Conservation (phyloP, 2,113 vertebrate genomes). For the Chinchilla lanigera region DNA sequence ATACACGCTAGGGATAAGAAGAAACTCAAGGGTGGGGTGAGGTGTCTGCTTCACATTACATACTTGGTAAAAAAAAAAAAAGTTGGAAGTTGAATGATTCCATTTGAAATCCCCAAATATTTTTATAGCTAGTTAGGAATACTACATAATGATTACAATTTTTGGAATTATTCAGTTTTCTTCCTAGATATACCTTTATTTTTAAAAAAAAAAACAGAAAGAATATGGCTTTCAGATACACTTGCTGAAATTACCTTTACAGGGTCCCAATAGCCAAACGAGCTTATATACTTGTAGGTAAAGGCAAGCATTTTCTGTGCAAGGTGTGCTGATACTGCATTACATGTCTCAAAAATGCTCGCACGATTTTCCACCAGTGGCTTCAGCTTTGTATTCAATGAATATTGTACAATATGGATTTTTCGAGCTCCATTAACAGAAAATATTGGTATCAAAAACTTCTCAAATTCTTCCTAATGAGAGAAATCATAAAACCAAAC, state of each 20-base stretch:
- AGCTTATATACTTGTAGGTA: slow-evolving; percentile 92
- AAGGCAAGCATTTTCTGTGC: slow-evolving; percentile 90
- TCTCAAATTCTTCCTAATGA: slow-evolving; percentile 91
- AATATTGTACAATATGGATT: slow-evolving; percentile 84
- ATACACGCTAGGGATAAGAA: background rate
- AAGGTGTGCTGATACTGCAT: slow-evolving; percentile 86
- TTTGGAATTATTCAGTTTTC: background rate
- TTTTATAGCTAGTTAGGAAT: slow-evolving; percentile 26
- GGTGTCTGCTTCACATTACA: background rate
- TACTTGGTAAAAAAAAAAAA: background rate
- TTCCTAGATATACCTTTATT: too few species aligned
- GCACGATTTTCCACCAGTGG: slow-evolving; percentile 90
- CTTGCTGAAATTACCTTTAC: slow-evolving; percentile 89
- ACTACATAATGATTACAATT: background rate
- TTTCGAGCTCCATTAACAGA: slow-evolving; percentile 86
- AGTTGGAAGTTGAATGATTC: background rate
- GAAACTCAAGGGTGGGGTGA: background rate
- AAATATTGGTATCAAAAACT: slow-evolving; percentile 87
- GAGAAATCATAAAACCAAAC: slow-evolving; percentile 65
- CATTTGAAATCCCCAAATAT: background rate
- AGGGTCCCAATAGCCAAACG: slow-evolving; percentile 94
- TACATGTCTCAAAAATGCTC: slow-evolving; percentile 94
- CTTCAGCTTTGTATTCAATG: slow-evolving; percentile 87
- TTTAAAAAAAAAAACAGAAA: background rate
- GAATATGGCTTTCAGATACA: background rate